Evolutionary conservation across 2,797 vertebrate species (phyloP), one percentile per base, ranked within the genome.

Genomic region (Borostomias antarcticus): DNA sequence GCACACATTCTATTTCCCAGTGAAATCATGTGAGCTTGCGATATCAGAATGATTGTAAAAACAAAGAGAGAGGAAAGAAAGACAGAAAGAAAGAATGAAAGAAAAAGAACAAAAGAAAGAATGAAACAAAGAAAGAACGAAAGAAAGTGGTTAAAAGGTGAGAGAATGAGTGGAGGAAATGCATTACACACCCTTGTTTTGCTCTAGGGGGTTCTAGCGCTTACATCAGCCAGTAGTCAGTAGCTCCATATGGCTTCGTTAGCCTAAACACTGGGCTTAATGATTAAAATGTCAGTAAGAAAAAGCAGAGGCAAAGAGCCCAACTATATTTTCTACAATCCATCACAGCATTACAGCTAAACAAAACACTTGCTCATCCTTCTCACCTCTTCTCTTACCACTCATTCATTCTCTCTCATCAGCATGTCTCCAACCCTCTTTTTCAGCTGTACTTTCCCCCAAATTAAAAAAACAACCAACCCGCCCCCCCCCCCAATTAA

Each of bases 271-370:
- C 58, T 30, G 59, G 28, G 51, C 74, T 72, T 72, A 48, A 26
- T 9, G 74, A 73, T 52, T 53, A 72, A 73, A 33, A 85, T 70
- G 68, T 69, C 50, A 64, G 64, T 75, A 84, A 77, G 70, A 73
- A 65, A 70, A 79, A 69, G 72, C 74, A 15, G 57, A 33, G 63
- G 77, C 75, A 75, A 75, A 51, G 68, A 71, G 70, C 62, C 75
- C 64, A 59, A 26, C 66, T 70, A 82, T 73, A n/a, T n/a, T n/a
- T 72, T 77, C 74, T 81, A 74, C 74, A 69, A 74, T 76, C 84
- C 67, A 68, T 69, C 64, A 69, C 68, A 72, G 51, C 53, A 82
- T 73, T 70, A 85, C 80, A 85, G 79, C 85, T 85, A 85, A 85
- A 84, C 82, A 60, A 72, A 33, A 73, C 65, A 85, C 80, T 76